Percentiles rank a stretch among this genome's conserved stretches.
These are phyloP conservation scores for Saturnia japonica DNA, from an alignment of 2,888 invertebrate species.

Conservation along the genomic window DNA sequence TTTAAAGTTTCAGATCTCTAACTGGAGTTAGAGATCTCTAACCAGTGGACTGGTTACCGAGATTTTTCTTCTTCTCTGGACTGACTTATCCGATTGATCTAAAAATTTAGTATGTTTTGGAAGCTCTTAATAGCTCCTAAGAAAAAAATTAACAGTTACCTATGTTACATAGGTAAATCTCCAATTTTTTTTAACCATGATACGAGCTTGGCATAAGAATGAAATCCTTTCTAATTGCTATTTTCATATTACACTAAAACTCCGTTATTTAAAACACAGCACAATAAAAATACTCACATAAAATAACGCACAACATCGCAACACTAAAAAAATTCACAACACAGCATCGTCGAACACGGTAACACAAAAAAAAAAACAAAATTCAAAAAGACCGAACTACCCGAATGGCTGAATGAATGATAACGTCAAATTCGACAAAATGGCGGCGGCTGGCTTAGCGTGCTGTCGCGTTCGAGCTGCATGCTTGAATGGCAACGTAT, in stretches of 20 bases:
- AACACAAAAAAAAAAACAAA: conserved; percentile 39
- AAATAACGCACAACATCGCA: conserved; percentile 12
- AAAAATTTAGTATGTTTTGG: no score
- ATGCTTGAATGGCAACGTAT: conserved; percentile 65
- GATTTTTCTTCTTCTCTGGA: no score
- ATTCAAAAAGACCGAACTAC: conserved; percentile 36
- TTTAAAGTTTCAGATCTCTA: no score
- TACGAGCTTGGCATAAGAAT: no score
- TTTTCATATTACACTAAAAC: not conserved
- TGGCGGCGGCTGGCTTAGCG: conserved; percentile 56
- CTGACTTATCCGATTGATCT: no score
- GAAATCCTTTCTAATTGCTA: not conserved
- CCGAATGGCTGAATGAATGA: conserved; percentile 23
- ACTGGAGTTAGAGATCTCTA: no score
- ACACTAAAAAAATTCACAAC: conserved; percentile 33
- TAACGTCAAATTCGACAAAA: conserved; percentile 49
- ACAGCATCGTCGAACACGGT: conserved; percentile 40
- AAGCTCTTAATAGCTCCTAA: no score
- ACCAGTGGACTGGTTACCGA: no score
- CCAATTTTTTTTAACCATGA: no score
- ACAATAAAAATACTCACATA: conserved; percentile 16
- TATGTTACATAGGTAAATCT: no score
- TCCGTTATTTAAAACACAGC: not conserved
- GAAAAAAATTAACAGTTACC: no score
- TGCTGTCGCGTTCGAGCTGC: conserved; percentile 52